These are phyloP conservation scores for Propithecus deckenii DNA, from an alignment of 2,797 vertebrate species.

Conservation along the genomic window DNA sequence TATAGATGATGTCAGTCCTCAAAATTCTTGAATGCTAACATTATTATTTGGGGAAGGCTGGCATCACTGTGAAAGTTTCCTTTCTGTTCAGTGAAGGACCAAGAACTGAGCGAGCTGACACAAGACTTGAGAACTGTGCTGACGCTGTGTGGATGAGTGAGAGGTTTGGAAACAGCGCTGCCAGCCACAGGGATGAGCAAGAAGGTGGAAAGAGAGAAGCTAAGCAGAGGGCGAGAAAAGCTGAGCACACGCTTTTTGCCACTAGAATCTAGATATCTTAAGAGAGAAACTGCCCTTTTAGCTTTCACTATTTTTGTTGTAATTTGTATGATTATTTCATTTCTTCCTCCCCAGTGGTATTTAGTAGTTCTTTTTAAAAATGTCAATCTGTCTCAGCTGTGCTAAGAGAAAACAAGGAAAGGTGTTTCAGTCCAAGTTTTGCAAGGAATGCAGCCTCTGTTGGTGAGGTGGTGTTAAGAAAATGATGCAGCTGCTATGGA, in stretches of 20 bases:
- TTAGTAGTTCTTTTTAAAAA: background rate
- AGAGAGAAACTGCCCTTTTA: background rate
- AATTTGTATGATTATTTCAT: background rate
- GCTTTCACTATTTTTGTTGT: background rate
- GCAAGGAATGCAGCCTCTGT: background rate
- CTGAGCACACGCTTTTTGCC: rapidly evolving
- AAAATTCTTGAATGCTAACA: background rate
- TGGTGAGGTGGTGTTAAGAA: background rate
- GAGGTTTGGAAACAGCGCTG: background rate
- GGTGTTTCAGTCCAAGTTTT: background rate
- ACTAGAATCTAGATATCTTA: background rate
- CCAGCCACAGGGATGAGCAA: background rate
- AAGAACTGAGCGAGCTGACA: too few species aligned
- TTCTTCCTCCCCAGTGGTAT: background rate
- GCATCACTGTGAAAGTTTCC: background rate
- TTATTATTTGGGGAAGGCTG: background rate
- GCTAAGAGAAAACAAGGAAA: background rate
- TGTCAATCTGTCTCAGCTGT: background rate
- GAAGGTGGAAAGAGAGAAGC: background rate
- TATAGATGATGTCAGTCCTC: rapidly evolving
- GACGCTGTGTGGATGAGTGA: background rate
- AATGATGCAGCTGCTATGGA: background rate
- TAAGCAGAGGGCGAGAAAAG: background rate
- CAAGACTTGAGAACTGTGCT: background rate
- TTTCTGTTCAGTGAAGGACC: background rate